Percentiles rank a stretch among this genome's conserved stretches.
Evolutionary conservation across 2,888 invertebrate genomes (phyloP).

Genomic region (Zele albiditarsus): DNA sequence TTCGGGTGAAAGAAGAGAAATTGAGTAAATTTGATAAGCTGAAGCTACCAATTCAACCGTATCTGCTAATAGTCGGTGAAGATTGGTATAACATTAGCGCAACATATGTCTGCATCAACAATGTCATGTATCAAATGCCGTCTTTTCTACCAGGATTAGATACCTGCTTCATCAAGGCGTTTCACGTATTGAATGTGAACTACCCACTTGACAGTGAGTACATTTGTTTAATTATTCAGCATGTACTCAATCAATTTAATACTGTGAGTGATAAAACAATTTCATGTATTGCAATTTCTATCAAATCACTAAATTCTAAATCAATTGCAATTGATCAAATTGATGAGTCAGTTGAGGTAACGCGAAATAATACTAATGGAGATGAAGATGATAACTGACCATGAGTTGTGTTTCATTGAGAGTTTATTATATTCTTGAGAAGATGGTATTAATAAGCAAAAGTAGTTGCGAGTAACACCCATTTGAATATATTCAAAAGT

Average conservation of each 20-base stretch:
- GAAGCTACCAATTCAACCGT: slow-evolving; percentile 30
- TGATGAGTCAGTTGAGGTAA: not conserved
- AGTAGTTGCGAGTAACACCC: no score
- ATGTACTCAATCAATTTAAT: slow-evolving; percentile 16
- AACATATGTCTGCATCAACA: slow-evolving; percentile 35
- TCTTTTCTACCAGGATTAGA: slow-evolving; percentile 32
- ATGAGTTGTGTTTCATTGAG: not conserved
- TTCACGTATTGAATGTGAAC: slow-evolving; percentile 31
- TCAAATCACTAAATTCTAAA: not conserved
- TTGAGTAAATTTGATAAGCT: not conserved
- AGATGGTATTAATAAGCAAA: no score
- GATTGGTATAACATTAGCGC: slow-evolving; percentile 22
- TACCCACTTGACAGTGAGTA: slow-evolving; percentile 32
- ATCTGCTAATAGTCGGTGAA: slow-evolving; percentile 35
- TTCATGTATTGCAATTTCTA: slow-evolving; percentile 9
- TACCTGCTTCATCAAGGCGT: slow-evolving; percentile 35
- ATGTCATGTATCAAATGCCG: slow-evolving; percentile 27
- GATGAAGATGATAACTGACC: not conserved
- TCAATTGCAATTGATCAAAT: not conserved
- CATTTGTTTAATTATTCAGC: slow-evolving; percentile 31
- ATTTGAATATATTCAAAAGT: no score
- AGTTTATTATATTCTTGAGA: not conserved
- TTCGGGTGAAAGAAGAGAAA: not conserved
- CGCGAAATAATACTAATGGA: not conserved
- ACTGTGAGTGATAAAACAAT: slow-evolving; percentile 29